phyloP scores from a whole-genome alignment of 1,140 invertebrate species.

The Geopemphigus sp. region DNA sequence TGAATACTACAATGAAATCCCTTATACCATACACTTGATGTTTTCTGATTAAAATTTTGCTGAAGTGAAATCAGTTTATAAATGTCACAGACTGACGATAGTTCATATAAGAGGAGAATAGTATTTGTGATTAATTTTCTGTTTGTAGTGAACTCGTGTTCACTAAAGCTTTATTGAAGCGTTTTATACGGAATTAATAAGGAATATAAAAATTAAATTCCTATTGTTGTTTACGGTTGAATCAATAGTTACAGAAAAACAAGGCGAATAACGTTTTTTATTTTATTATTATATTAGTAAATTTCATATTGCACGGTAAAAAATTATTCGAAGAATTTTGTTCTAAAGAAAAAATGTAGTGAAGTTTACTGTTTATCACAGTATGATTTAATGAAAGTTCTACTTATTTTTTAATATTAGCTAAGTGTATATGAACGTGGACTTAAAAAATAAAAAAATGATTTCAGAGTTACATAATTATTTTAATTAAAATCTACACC shows the following conservation, averaged over 20 bases:
- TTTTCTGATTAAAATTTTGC: background rate
- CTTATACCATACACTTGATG: background rate
- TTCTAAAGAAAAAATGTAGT: background rate
- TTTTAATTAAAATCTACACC: background rate
- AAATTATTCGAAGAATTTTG: background rate
- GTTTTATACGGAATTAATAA: background rate
- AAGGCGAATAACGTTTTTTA: background rate
- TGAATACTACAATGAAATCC: too few relatives aligned
- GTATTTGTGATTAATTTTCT: background rate
- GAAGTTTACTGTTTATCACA: background rate
- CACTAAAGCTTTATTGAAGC: background rate
- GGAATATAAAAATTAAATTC: background rate
- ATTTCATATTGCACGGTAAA: background rate
- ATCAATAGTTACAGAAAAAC: too few relatives aligned
- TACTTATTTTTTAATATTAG: background rate
- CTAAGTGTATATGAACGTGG: background rate
- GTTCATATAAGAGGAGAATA: background rate
- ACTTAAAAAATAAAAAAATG: background rate
- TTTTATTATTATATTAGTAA: background rate
- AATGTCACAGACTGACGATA: background rate
- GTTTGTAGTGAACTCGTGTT: background rate
- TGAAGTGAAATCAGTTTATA: background rate
- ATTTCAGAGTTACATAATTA: background rate
- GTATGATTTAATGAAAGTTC: background rate
- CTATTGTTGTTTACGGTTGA: too few relatives aligned